Percentiles rank a stretch among this genome's conserved stretches.
These are phyloP conservation scores for Dynastes hyllus DNA, from an alignment of 2,888 invertebrate species.

Conservation along the genomic window DNA sequence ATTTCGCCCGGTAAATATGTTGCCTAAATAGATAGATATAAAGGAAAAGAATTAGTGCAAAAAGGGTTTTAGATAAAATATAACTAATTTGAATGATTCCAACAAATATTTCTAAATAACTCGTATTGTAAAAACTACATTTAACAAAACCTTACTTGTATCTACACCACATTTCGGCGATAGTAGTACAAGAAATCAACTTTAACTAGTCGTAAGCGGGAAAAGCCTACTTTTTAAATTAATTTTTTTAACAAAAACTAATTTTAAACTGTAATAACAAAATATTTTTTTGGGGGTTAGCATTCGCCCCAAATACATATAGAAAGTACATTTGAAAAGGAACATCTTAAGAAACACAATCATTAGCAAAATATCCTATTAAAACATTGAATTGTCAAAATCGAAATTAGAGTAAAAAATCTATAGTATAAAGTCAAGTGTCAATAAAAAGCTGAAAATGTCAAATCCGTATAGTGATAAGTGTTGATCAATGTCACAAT, in stretches of 20 bases:
- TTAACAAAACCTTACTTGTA: too few species aligned
- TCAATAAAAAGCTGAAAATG: constrained; percentile 46
- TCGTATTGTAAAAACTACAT: too few species aligned
- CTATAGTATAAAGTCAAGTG: constrained; percentile 27
- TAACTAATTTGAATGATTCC: too few species aligned
- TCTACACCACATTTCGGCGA: too few species aligned
- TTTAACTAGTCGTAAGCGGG: neutral
- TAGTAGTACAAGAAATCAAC: too few species aligned
- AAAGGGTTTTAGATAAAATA: too few species aligned
- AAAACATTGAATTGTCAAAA: constrained; percentile 43
- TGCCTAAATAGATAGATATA: too few species aligned
- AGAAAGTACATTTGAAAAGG: constrained; percentile 28
- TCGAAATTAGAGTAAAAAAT: constrained; percentile 39
- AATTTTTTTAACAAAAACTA: too few species aligned
- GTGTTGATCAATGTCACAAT: constrained; percentile 48
- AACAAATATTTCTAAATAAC: too few species aligned
- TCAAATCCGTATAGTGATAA: constrained; percentile 47
- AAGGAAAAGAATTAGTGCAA: too few species aligned
- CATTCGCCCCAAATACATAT: constrained; percentile 15
- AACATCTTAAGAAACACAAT: constrained; percentile 44
- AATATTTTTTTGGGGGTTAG: too few species aligned
- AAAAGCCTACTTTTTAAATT: neutral
- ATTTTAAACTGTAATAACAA: neutral
- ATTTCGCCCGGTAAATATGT: too few species aligned
- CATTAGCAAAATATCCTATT: constrained; percentile 45